Conservation (phyloP, 2,888 invertebrate species). For the Camptogramma bilineatum region DNA sequence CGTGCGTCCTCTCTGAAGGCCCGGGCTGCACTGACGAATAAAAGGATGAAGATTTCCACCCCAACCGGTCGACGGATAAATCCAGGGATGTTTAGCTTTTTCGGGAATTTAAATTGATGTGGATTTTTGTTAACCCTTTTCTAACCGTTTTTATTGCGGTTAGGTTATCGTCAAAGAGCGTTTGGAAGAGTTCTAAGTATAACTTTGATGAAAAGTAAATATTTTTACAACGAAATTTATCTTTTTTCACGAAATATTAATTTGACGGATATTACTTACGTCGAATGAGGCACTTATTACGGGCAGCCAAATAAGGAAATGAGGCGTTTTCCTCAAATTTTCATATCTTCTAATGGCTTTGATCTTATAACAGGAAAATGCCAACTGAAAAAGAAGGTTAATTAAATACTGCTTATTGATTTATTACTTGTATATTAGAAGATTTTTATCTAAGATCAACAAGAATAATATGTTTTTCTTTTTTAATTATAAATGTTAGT, state of each 20-base stretch:
- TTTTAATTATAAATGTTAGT: no score
- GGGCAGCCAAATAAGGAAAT: background rate
- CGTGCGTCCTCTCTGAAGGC: slow-evolving; percentile 32
- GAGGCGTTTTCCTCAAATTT: background rate
- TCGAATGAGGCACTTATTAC: background rate
- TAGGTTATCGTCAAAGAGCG: background rate
- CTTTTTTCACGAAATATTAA: no score
- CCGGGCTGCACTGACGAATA: slow-evolving; percentile 36
- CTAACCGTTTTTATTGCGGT: slow-evolving; percentile 17
- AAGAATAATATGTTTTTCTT: no score
- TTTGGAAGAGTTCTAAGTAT: background rate
- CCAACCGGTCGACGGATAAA: slow-evolving; percentile 25
- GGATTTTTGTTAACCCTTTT: slow-evolving; percentile 11
- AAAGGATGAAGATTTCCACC: slow-evolving; percentile 29
- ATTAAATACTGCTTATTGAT: no score
- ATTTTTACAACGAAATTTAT: no score
- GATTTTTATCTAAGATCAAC: no score
- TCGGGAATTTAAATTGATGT: slow-evolving; percentile 16
- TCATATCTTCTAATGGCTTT: no score
- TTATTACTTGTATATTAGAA: no score
- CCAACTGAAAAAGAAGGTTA: no score
- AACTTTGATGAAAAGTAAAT: background rate
- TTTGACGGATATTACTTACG: no score
- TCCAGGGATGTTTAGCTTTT: slow-evolving; percentile 8
- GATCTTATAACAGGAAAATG: no score